phyloP scores from a whole-genome alignment of 2,797 vertebrate species.

The Lacerta viridis region DNA sequence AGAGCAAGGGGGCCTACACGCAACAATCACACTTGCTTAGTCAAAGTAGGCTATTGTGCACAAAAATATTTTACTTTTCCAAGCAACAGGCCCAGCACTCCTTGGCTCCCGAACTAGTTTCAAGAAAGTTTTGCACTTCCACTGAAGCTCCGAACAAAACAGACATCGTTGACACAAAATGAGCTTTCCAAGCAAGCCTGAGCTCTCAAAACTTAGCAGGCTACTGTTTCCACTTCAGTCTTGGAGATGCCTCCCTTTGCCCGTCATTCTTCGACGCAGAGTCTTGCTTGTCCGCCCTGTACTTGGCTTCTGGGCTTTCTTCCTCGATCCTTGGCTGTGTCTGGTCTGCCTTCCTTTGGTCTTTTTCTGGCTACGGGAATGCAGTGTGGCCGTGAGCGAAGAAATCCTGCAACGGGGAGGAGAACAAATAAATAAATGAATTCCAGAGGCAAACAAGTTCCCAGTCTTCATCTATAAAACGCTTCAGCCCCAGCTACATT shows the following conservation, averaged over 20 bases:
- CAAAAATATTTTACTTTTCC: not conserved
- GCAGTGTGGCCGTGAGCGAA: constrained; percentile 84
- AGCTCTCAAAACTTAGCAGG: not conserved
- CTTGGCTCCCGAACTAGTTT: not conserved
- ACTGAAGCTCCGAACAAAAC: not conserved
- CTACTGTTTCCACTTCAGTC: constrained; percentile 73
- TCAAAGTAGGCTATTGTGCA: not conserved
- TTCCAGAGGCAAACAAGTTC: not conserved
- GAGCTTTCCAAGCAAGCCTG: not conserved
- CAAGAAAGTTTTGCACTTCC: not conserved
- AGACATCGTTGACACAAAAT: not conserved
- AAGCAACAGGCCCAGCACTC: not conserved
- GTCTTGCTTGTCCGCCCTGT: constrained; percentile 85
- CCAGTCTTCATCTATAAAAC: not conserved
- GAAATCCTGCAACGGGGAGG: constrained; percentile 76
- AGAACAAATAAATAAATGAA: not conserved
- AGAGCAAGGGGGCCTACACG: not conserved
- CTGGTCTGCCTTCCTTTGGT: constrained; percentile 77
- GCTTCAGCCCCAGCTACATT: not conserved
- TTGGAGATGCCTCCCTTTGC: constrained; percentile 72
- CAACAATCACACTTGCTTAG: not conserved
- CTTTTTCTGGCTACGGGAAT: constrained; percentile 82
- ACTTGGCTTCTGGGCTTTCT: constrained; percentile 76
- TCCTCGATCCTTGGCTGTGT: constrained; percentile 66
- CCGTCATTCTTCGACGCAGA: constrained; percentile 87